Evolutionary conservation across 2,797 vertebrate genomes (phyloP), one percentile per base, ranked within the genome.

Genomic region (Tinamus major): DNA sequence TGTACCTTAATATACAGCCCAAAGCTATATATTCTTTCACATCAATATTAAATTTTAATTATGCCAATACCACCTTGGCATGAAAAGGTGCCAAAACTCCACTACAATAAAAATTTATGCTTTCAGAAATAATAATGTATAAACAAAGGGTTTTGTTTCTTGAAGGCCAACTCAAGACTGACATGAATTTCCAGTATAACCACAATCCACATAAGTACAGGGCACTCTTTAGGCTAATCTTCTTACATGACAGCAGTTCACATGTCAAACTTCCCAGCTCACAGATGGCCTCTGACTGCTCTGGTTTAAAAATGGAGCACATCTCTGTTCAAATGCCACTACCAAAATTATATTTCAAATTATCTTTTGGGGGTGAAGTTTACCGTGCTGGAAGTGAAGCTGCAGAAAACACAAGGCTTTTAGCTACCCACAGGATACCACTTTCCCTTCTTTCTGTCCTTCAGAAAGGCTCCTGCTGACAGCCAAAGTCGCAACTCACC

Each of bases 181-280:
- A 44, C 13, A 39, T 5, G 20, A 71, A 77, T 61, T 89, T 48
- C 26, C 6, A 13, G 31, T 27, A 9, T 23, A 61, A 44, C 3
- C 26, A 77, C 59, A n/a, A 29, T 65, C 23, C 55, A 35, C 5
- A 27, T 23, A 65, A 39, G 63, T 15, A 31, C 9, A 31, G 35
- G n/a, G 37, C 27, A 33, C 21, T 62, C 55, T n/a, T 74, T 6
- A 42, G 12, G 8, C 29, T 46, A 16, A n/a, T 24, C 64, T 5
- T 51, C 39, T 51, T 10, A 56, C 41, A 29, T 9, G 15, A 51
- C 5, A 1, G 31, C 46, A 72, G n/a, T 14, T 69, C 0, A 0
- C 4, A 61, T 17, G 35, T 13, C 41, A 79, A 56, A 70, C 8
- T 15, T 82, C 6, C 14, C 63, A 42, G 59, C 39, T 59, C 18